Percentiles rank a stretch among this genome's conserved stretches.
phyloP scores from a whole-genome alignment of 92 coral and sea anemone species.

The Pocillopora meandrina region DNA sequence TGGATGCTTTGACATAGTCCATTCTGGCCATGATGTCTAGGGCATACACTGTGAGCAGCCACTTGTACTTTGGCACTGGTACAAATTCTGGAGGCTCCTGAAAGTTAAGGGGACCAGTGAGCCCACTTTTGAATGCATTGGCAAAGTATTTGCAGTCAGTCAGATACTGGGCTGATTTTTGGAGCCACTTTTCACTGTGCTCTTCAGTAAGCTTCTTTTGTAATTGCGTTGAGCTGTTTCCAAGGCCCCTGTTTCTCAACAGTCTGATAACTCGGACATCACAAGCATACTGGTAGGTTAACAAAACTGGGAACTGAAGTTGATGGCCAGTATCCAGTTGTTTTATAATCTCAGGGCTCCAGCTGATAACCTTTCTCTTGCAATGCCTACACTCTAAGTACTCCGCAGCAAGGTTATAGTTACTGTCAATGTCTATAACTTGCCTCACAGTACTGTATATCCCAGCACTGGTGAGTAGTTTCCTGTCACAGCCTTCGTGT shows the following conservation, averaged over 20 bases:
- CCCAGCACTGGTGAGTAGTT: conserved; percentile 41
- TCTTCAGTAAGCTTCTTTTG: conserved; percentile 56
- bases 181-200: conserved; percentile 60
- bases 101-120: not conserved
- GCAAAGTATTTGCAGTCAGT: conserved; percentile 53
- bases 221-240: conserved; percentile 60
- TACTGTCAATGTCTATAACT: conserved; percentile 61
- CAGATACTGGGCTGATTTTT: conserved; percentile 37
- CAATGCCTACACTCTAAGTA: conserved; percentile 61
- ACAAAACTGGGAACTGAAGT: conserved; percentile 43
- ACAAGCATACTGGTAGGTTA: conserved; percentile 39
- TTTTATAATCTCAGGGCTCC: conserved; percentile 50
- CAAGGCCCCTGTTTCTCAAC: conserved; percentile 53
- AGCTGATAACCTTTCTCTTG: conserved; percentile 48
- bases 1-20: conserved; percentile 17
- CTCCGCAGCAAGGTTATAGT: conserved; percentile 58
- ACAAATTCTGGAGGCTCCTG: conserved; percentile 47
- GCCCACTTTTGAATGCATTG: conserved; percentile 34
- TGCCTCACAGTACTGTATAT: conserved; percentile 46
- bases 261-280: conserved; percentile 40
- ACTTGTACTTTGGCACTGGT: conserved; percentile 47
- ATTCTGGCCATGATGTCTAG: conserved; percentile 26
- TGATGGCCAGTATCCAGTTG: conserved; percentile 53
- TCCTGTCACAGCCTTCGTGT: conserved; percentile 33
- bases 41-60: conserved; percentile 57